Base-by-base conservation (phyloP, 2,113 vertebrate species). In the Pycnonotus jocosus region DNA sequence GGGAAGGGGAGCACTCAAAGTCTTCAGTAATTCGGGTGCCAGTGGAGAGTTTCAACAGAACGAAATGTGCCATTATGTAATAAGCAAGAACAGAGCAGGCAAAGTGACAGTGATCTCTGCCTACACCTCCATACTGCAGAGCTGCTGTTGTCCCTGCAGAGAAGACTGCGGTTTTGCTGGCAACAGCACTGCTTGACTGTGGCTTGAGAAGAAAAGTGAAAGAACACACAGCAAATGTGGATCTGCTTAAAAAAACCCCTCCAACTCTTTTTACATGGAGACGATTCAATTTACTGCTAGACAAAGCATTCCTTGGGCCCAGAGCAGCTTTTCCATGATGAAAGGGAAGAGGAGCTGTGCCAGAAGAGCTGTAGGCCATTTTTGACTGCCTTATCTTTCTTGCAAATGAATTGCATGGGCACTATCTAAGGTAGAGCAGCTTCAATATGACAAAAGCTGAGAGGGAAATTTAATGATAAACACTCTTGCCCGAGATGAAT, bases 141-240 rank as follows among this genome's bases (percentile, higher is more conserved):
- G 68, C 53, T 71, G 74, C 40, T 81, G 45, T 60, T 91, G 72
- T 68, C 90, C 89, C 95, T 96, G 54, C 60, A 91, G 86, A 95
- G 78, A 77, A 77, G 42, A 73, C 86, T 89, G 91, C 40, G 37
- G 73, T 90, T 78, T 84, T 93, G 53, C 61, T 97, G 88, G 61
- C 85, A 94, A 24, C 17, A 74, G 44, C 65, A 77, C 73, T 94
- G 71, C 85, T n/a, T 81, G 89, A 60, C 45, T 85, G 20, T 77
- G 60, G 48, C 86, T 96, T 91, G 68, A 35, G 31, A 73, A 70
- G 77, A 79, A 31, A 68, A 90, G 53, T 70, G 44, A 72, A 78
- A 92, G 89, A 89, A 83, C 54, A 57, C 74, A 54, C 78, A 71
- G 68, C 71, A 88, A 86, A 58, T 42, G 35, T 77, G 35, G 47